Conservation (phyloP, 2,888 invertebrate genomes). For the Philopedon plagiatum region DNA sequence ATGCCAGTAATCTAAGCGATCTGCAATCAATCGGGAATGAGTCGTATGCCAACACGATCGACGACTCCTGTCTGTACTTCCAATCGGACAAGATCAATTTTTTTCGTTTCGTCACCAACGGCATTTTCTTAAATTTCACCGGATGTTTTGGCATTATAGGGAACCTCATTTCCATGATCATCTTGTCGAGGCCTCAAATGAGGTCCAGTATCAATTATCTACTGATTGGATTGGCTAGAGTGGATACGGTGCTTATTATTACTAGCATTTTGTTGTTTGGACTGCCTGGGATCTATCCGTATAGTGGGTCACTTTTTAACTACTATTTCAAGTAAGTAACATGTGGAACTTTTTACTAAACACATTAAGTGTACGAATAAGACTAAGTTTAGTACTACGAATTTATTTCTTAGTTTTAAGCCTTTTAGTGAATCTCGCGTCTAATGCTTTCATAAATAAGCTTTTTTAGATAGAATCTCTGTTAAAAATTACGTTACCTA, state of each 20-base stretch:
- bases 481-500: too few relatives aligned
- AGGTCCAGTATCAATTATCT: slow-evolving; percentile 95
- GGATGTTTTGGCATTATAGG: slow-evolving; percentile 87
- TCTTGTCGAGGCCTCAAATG: slow-evolving; percentile 94
- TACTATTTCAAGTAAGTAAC: slow-evolving; percentile 75
- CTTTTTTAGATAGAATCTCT: too few relatives aligned
- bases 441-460: too few relatives aligned
- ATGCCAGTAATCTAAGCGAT: slow-evolving; percentile 14
- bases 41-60: neutral
- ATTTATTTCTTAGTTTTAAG: too few relatives aligned
- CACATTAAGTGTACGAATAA: too few relatives aligned
- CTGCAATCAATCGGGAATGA: neutral
- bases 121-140: slow-evolving; percentile 84
- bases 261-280: slow-evolving; percentile 91
- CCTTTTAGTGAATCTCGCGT: too few relatives aligned
- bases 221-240: slow-evolving; percentile 92
- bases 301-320: slow-evolving; percentile 82
- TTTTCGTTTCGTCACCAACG: slow-evolving; percentile 86
- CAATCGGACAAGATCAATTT: slow-evolving; percentile 59
- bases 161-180: slow-evolving; percentile 91
- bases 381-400: too few relatives aligned
- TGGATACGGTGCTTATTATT: slow-evolving; percentile 92
- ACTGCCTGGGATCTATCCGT: slow-evolving; percentile 87
- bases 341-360: too few relatives aligned
- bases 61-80: slow-evolving; percentile 17